Conservation (phyloP, 2,113 vertebrate species). For the Nettapus auritus region DNA sequence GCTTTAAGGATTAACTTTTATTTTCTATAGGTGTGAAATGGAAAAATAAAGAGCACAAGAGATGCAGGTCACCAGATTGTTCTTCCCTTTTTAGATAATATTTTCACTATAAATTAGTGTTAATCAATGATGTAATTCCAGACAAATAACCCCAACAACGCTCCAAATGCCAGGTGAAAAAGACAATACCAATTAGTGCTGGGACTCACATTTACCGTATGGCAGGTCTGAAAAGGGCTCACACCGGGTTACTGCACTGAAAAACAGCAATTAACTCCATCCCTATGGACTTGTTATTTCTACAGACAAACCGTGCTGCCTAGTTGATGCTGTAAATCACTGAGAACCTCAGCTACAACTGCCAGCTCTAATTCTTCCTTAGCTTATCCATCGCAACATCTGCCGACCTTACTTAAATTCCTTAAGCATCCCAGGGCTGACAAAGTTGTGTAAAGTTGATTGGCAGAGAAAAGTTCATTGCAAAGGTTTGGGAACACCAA, state of each 20-base stretch:
- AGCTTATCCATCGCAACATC: background rate
- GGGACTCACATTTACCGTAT: conserved; percentile 4
- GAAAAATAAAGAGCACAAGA: background rate
- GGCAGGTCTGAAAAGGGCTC: background rate
- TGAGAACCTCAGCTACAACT: background rate
- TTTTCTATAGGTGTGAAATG: background rate
- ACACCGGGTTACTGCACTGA: conserved; percentile 3
- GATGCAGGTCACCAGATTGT: background rate
- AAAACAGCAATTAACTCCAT: conserved; percentile 34
- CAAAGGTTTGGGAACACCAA: background rate
- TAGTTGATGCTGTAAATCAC: conserved; percentile 20
- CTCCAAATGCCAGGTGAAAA: conserved; percentile 27
- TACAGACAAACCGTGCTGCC: conserved; percentile 4
- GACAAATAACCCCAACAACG: conserved; percentile 22
- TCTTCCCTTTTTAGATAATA: background rate
- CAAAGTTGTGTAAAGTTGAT: background rate
- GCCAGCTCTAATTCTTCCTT: conserved; percentile 4
- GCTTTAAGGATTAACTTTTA: conserved; percentile 30
- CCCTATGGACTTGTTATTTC: conserved; percentile 5
- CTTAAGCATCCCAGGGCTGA: background rate
- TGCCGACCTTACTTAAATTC: conserved; percentile 13
- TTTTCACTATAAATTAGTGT: conserved; percentile 21
- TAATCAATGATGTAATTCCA: conserved; percentile 40
- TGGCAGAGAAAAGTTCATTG: background rate
- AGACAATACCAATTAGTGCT: conserved; percentile 17